These are phyloP conservation scores for Pachycephala philippinensis DNA, from an alignment of 2,113 vertebrate genomes.

Conservation along the genomic window DNA sequence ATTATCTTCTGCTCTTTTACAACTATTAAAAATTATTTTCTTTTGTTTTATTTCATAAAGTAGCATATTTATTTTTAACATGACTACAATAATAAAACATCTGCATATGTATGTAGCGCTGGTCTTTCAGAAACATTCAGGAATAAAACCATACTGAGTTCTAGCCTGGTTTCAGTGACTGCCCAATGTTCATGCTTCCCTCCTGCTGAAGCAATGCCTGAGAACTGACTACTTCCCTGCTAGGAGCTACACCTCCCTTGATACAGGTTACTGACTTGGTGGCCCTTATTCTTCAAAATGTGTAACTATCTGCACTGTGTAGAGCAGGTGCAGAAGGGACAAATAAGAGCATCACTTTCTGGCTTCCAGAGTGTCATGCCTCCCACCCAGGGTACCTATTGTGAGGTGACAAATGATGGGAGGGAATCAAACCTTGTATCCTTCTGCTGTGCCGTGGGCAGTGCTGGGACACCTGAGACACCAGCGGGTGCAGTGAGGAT, in stretches of 20 bases:
- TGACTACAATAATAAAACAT: background rate
- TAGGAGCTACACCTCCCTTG: background rate
- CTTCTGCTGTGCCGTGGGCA: background rate
- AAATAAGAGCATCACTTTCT: background rate
- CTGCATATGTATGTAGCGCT: background rate
- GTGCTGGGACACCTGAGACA: background rate
- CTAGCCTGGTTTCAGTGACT: background rate
- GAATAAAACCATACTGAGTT: background rate
- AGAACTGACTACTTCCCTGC: background rate
- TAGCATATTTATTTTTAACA: background rate
- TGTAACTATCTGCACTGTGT: background rate
- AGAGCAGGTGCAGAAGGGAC: background rate
- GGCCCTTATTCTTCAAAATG: background rate
- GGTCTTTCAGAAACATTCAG: background rate
- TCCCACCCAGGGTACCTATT: rapidly evolving
- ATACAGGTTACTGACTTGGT: background rate
- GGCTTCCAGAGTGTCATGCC: background rate
- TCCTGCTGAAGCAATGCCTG: background rate
- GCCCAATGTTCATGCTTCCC: background rate
- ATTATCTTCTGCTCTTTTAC: background rate
- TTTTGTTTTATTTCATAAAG: background rate
- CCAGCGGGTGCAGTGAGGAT: rapidly evolving
- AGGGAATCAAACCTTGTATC: background rate
- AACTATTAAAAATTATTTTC: background rate
- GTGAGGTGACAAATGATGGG: background rate